Evolutionary conservation across 2,888 invertebrate genomes (phyloP).

Genomic region (Phalangium opilio): DNA sequence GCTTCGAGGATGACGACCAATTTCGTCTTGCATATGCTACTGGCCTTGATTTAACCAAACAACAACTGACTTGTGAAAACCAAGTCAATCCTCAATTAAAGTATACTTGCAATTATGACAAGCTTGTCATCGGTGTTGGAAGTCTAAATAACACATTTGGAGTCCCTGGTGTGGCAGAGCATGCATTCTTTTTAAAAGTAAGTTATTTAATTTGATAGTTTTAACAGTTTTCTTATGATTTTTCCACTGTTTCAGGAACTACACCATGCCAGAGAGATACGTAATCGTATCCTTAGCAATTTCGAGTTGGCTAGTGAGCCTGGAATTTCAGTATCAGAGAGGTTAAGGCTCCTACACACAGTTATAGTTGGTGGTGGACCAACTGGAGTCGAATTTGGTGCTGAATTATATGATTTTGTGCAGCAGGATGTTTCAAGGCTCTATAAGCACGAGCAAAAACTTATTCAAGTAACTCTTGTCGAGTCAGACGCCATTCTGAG

Average conservation of each 20-base stretch:
- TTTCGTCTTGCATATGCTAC: conserved; percentile 30
- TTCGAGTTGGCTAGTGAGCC: conserved; percentile 32
- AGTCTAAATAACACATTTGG: conserved; percentile 33
- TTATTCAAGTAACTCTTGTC: conserved; percentile 28
- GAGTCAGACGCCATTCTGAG: conserved; percentile 31
- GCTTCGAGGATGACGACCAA: conserved; percentile 29
- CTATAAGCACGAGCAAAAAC: conserved; percentile 25
- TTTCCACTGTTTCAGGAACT: conserved; percentile 27
- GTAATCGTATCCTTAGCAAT: conserved; percentile 29
- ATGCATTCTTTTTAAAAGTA: conserved; percentile 34
- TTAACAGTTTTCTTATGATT: neutral
- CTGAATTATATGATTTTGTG: conserved; percentile 34
- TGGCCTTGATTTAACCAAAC: conserved; percentile 24
- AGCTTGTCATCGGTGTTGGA: conserved; percentile 33
- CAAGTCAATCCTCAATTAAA: conserved; percentile 22
- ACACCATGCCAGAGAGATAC: conserved; percentile 30
- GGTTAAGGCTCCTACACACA: conserved; percentile 27
- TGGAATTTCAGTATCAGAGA: conserved; percentile 25
- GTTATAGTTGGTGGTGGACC: conserved; percentile 37
- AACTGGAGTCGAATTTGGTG: conserved; percentile 34
- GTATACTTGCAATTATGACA: conserved; percentile 30
- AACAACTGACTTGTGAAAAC: conserved; percentile 26
- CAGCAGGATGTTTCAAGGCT: conserved; percentile 30
- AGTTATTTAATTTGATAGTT: neutral
- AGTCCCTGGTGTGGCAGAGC: conserved; percentile 32